Conservation (phyloP, 2,888 invertebrate species). For the Lithophane semibrunnea region DNA sequence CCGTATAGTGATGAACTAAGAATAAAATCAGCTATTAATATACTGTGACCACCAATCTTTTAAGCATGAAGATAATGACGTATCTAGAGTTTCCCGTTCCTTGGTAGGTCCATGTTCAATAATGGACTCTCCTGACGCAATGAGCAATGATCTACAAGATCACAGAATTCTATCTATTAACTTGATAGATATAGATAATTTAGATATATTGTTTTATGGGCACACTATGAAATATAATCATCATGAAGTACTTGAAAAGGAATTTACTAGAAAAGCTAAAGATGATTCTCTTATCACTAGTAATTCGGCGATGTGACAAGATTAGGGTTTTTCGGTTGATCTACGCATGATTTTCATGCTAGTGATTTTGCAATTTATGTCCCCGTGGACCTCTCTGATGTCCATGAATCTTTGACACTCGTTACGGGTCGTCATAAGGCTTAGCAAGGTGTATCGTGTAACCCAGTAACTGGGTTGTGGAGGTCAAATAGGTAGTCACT, state of each 20-base stretch:
- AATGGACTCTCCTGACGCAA: neutral
- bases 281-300: slow-evolving; percentile 1
- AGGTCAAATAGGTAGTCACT: too few relatives aligned
- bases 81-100: neutral
- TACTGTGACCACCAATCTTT: neutral
- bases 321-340: neutral
- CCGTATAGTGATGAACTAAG: slow-evolving; percentile 34
- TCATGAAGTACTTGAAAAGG: slow-evolving; percentile 8
- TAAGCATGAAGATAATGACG: neutral
- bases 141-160: neutral
- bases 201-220: neutral
- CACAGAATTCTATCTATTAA: neutral
- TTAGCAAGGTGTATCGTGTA: too few relatives aligned
- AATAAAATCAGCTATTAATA: slow-evolving; percentile 8
- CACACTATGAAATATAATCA: neutral
- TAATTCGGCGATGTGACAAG: neutral
- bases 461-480: too few relatives aligned
- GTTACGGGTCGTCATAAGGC: too few relatives aligned
- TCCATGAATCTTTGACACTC: too few relatives aligned
- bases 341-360: neutral
- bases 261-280: neutral
- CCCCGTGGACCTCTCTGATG: neutral
- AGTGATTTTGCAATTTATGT: neutral
- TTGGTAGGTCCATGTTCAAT: neutral
- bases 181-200: neutral